Evolutionary conservation across 1,140 invertebrate species (phyloP).

Genomic region (Brachionus manjavacas): DNA sequence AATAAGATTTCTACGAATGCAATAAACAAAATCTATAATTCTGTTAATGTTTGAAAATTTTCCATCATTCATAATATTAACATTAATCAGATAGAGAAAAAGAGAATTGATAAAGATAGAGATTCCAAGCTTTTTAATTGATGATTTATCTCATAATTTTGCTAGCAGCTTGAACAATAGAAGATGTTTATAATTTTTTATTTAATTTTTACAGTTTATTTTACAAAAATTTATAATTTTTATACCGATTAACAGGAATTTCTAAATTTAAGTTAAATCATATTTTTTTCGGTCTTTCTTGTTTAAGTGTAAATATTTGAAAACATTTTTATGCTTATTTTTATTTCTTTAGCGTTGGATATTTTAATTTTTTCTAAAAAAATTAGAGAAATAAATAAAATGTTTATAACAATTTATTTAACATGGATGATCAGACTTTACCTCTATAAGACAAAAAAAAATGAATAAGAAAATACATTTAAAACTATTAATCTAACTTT

Average conservation of each 20-base stretch:
- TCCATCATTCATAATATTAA: neutral
- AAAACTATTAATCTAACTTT: too few species aligned
- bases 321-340: neutral
- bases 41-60: neutral
- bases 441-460: too few species aligned
- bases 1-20: neutral
- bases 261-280: neutral
- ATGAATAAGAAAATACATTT: too few species aligned
- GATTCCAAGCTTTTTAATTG: neutral
- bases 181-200: neutral
- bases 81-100: slow-evolving; percentile 7
- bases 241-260: neutral
- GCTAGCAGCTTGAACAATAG: neutral
- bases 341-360: neutral
- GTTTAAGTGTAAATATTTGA: neutral
- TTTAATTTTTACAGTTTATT: neutral
- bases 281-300: neutral
- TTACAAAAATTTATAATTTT: neutral
- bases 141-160: neutral
- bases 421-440: too few species aligned
- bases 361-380: neutral
- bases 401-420: too few species aligned
- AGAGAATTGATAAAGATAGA: neutral
- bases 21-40: neutral
- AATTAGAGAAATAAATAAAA: too few species aligned